A percentile compares a stretch with the other conserved stretches of the same genome.
Evolutionary conservation across 2,797 vertebrate species (phyloP).

Genomic region (Siniperca obscura): DNA sequence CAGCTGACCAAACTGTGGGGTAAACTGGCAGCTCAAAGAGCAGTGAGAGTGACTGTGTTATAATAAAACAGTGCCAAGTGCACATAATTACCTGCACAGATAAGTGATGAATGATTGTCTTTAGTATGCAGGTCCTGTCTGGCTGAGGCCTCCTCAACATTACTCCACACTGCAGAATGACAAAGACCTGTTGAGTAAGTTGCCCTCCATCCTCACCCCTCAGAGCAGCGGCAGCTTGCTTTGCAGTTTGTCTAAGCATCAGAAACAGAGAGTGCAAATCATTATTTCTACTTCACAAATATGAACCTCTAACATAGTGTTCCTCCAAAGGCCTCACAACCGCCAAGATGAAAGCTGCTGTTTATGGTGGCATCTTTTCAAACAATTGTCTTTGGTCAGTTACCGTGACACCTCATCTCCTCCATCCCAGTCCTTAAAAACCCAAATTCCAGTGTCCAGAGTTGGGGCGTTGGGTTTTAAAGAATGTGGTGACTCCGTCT

Average conservation of each 20-base stretch:
- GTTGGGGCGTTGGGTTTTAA: slow-evolving; percentile 66
- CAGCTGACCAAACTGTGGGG: slow-evolving; percentile 31
- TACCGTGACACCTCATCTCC: slow-evolving; percentile 69
- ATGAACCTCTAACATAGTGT: slow-evolving; percentile 31
- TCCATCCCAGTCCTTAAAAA: slow-evolving; percentile 71
- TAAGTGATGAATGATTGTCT: background rate
- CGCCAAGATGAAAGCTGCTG: slow-evolving; percentile 64
- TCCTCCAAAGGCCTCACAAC: slow-evolving; percentile 44
- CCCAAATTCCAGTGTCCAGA: slow-evolving; percentile 66
- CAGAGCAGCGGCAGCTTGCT: slow-evolving; percentile 21
- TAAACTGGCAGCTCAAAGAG: slow-evolving; percentile 18
- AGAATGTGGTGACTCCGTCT: slow-evolving; percentile 76
- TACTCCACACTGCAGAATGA: background rate
- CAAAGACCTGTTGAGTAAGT: slow-evolving; percentile 12
- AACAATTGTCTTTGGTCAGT: slow-evolving; percentile 73
- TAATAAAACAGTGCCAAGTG: background rate
- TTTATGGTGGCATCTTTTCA: slow-evolving; percentile 60
- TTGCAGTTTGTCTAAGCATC: slow-evolving; percentile 45
- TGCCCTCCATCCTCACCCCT: slow-evolving; percentile 33
- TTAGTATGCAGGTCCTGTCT: background rate
- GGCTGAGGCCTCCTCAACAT: background rate
- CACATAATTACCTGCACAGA: background rate
- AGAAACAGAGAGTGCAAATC: slow-evolving; percentile 53
- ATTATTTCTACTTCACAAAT: slow-evolving; percentile 59
- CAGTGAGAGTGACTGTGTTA: background rate